Conservation (phyloP, 1,140 invertebrate species). For the Neodiprion lecontei region DNA sequence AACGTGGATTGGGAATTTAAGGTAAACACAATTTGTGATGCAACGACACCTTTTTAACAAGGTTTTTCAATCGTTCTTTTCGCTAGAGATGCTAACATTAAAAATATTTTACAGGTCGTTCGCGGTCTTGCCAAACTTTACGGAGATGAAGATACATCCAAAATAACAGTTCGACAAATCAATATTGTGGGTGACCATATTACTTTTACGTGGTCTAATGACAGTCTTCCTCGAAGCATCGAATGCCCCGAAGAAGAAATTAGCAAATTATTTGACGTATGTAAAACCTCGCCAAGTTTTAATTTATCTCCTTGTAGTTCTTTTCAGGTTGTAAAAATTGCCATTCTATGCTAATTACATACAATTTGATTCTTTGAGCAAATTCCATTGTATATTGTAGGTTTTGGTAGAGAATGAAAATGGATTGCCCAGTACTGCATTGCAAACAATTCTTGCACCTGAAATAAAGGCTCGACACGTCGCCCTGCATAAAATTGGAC, state of each 20-base stretch:
- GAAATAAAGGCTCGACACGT: slow-evolving; percentile 71
- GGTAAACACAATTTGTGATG: slow-evolving; percentile 32
- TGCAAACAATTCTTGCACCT: slow-evolving; percentile 67
- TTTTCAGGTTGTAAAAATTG: background rate
- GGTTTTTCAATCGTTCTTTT: background rate
- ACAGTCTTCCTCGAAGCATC: slow-evolving; percentile 76
- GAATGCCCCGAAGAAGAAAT: slow-evolving; percentile 78
- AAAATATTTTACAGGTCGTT: slow-evolving; percentile 63
- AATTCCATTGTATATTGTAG: slow-evolving; percentile 47
- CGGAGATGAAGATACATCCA: slow-evolving; percentile 71
- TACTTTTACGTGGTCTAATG: slow-evolving; percentile 87
- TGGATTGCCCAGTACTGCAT: slow-evolving; percentile 63
- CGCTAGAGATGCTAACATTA: background rate
- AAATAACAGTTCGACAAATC: slow-evolving; percentile 74
- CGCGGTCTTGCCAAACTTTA: slow-evolving; percentile 74
- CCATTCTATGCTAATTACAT: background rate
- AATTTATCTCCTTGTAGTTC: slow-evolving; percentile 11
- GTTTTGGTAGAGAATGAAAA: slow-evolving; percentile 64
- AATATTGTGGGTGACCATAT: slow-evolving; percentile 64
- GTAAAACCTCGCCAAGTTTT: slow-evolving; percentile 29
- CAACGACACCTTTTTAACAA: background rate
- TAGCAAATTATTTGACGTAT: slow-evolving; percentile 71
- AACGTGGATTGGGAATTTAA: slow-evolving; percentile 75
- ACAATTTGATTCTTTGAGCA: background rate
- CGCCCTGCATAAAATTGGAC: slow-evolving; percentile 66